These are phyloP conservation scores for Drosophila falleni DNA, from an alignment of 2,888 invertebrate genomes.

Conservation along the genomic window DNA sequence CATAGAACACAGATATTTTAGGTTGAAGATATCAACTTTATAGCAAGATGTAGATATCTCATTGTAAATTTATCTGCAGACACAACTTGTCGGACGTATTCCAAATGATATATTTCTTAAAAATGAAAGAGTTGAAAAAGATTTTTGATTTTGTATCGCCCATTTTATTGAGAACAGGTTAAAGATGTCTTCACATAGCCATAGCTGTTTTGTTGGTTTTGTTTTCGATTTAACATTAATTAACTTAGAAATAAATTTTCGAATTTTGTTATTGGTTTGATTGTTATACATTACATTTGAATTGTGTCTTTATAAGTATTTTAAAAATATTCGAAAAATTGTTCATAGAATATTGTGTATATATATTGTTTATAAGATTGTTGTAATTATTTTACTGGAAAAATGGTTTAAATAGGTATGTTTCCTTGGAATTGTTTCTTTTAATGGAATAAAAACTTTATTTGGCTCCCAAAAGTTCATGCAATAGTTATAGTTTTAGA, in stretches of 20 bases:
- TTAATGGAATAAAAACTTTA: constrained; percentile 16
- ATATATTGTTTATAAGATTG: constrained; percentile 34
- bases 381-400: constrained; percentile 19
- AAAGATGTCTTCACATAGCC: constrained; percentile 50
- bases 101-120: neutral
- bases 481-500: constrained; percentile 44
- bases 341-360: constrained; percentile 18
- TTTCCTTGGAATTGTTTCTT: neutral
- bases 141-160: constrained; percentile 19
- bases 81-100: neutral
- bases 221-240: constrained; percentile 33
- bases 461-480: constrained; percentile 49
- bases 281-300: constrained; percentile 52
- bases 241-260: constrained; percentile 63
- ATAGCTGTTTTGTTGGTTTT: constrained; percentile 18
- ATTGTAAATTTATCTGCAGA: neutral
- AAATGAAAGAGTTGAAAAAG: neutral
- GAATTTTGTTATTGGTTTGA: constrained; percentile 38
- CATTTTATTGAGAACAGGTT: constrained; percentile 72
- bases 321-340: constrained; percentile 39
- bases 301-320: constrained; percentile 18
- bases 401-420: constrained; percentile 1
- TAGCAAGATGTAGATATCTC: constrained; percentile 1
- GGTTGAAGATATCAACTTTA: constrained; percentile 6
- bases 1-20: neutral